Base-by-base conservation (phyloP, 2,113 vertebrate genomes). In the Grammomys surdaster region DNA sequence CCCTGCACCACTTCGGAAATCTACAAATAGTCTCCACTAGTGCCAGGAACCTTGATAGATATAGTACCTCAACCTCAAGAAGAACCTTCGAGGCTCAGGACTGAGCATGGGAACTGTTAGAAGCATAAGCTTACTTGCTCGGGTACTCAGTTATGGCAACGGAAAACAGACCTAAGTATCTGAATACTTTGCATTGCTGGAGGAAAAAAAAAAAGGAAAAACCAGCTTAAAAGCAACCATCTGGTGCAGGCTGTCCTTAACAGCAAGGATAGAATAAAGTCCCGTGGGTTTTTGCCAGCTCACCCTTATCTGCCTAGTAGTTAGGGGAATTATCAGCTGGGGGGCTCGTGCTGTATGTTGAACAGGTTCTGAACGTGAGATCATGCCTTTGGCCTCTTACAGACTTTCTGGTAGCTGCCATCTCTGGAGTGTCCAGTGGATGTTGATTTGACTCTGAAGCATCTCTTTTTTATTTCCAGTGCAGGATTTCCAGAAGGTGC, bases 391-490 rank as follows among this genome's bases (percentile, higher is more conserved):
- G 48, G 5, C 63, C 20, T 65, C 70, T 91, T 86, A 1, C 67
- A 36, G n/a, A 28, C 40, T 40, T 54, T 70, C 77, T 36, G 81
- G 65, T 3, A 93, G 77, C 89, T 65, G 67, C 82, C 24, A 26
- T 16, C 51, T 58, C 4, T 10, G 5, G 63, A 5, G 5, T 82
- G 72, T 51, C 69, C 28, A 26, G 70, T 14, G n/a, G 60, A 72
- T 65, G 6, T 48, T 91, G 76, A 89, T 94, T 90, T 94, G 43
- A 91, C 67, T 48, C 76, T 81, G 84, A 96, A 92, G 82, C 5
- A 2, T 36, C 16, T 46, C 80, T 33, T n/a, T 92, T n/a, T 91
- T 91, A 89, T 76, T 84, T 60, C 58, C 67, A 33, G 0, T 36
- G 33, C 92, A 75, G 22, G 60, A 80, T 46, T 93, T 69, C 91